Base-by-base conservation (phyloP, 2,888 invertebrate genomes). In the Achlya flavicornis region DNA sequence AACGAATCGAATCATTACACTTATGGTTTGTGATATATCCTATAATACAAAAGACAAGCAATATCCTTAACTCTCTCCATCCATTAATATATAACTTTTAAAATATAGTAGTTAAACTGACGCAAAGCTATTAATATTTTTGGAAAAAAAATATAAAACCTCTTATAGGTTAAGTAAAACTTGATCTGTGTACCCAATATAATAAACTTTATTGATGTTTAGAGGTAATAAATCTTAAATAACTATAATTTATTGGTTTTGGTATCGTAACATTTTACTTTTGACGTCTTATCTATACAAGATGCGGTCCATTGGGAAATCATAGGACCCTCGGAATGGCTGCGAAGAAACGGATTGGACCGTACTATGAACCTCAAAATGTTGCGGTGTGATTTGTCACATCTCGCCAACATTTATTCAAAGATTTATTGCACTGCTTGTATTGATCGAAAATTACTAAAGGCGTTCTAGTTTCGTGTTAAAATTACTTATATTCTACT, bases 261-360 rank as follows among this genome's bases (percentile, higher is more conserved):
- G 62, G 48, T 63, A 66, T 64, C 65, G 63, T 66, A 60, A 63
- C 58, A 59, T 58, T 65, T 41, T 63, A 61, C 59, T 73, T 76
- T 72, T 77, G 74, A 77, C 72, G 67, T 71, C 68, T 74, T 79
- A 74, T 71, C 74, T 68, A 61, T 66, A 66, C 70, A 69, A 68
- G 73, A 67, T 62, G 65, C 32, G 19, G 64, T 62, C 80, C 71
- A 65, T 8, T 61, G 80, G 80, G 80, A 80, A 80, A 80, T 80
- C 77, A 77, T 12, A 43, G 61, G 43, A 58, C 63, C 66, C 65
- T 69, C 64, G 63, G 68, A 64, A 67, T 58, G 62, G 58, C 58
- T 58, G 19, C 63, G 38, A 43, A 57, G 61, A 43, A 67, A 67
- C 53, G 64, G 62, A 64, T 60, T 14, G 61, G 63, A 53, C 59